phyloP scores from a whole-genome alignment of 2,888 invertebrate genomes.

The Nebria brevicollis region DNA sequence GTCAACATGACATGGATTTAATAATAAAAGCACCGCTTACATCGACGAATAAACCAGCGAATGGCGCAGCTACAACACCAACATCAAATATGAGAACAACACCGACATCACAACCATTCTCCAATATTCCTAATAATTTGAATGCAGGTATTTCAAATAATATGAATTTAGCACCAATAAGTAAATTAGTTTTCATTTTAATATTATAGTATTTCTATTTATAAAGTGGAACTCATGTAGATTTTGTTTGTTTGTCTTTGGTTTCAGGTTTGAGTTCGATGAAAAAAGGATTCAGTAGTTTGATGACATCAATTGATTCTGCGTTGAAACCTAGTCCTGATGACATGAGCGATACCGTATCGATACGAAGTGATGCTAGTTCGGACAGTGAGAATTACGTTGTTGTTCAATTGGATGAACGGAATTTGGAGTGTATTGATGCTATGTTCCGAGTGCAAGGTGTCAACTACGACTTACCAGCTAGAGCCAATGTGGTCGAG shows the following conservation, averaged over 20 bases:
- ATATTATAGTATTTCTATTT: neutral
- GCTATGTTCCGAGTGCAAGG: conserved; percentile 70
- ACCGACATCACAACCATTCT: conserved; percentile 49
- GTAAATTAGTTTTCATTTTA: no score
- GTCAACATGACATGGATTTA: neutral
- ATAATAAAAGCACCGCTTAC: conserved; percentile 13
- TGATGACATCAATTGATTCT: conserved; percentile 86
- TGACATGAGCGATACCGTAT: conserved; percentile 79
- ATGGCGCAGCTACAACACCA: conserved; percentile 32
- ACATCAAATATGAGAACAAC: conserved; percentile 45
- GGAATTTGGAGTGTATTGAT: conserved; percentile 74
- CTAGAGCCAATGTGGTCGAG: conserved; percentile 68
- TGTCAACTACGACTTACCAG: conserved; percentile 53
- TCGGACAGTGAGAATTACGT: conserved; percentile 90
- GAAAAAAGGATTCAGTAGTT: conserved; percentile 84
- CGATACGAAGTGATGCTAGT: conserved; percentile 83
- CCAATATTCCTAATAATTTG: conserved; percentile 63
- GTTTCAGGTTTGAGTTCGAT: conserved; percentile 74
- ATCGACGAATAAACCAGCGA: conserved; percentile 47
- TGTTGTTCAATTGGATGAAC: conserved; percentile 72
- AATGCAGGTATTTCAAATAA: conserved; percentile 62
- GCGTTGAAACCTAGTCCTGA: conserved; percentile 79
- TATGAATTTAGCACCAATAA: neutral
- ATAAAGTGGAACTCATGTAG: neutral
- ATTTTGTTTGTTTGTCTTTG: conserved; percentile 26